A percentile compares a stretch with the other conserved stretches of the same genome.
Evolutionary conservation across 2,113 vertebrate species (phyloP).

Genomic region (Prochilodus magdalenae): DNA sequence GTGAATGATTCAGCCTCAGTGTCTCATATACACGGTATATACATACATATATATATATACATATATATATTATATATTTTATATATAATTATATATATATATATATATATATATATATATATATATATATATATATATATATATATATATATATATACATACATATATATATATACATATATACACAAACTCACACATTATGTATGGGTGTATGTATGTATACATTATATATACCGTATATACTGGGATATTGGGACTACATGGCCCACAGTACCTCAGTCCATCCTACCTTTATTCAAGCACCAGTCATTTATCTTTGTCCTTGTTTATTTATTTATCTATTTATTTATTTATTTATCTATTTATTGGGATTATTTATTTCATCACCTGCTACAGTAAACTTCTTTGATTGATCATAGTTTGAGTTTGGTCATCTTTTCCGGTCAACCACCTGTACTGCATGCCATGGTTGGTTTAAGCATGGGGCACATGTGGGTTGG

Average conservation of each 20-base stretch:
- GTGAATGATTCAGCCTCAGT: background rate
- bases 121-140: too few species aligned
- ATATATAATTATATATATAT: too few species aligned
- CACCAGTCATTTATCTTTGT: constrained; percentile 33
- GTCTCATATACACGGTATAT: too few species aligned
- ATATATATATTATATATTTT: too few species aligned
- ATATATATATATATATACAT: too few species aligned
- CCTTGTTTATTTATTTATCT: constrained; percentile 20
- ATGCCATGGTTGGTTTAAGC: constrained; percentile 59
- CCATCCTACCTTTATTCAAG: constrained; percentile 25
- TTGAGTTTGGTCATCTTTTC: constrained; percentile 28
- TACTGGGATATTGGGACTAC: too few species aligned
- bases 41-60: too few species aligned
- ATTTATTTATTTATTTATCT: constrained; percentile 47
- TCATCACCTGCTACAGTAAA: background rate
- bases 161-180: too few species aligned
- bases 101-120: too few species aligned
- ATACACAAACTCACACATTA: too few species aligned
- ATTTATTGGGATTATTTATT: constrained; percentile 37
- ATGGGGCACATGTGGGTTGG: constrained; percentile 65
- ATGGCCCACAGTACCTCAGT: background rate
- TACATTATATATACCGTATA: too few species aligned
- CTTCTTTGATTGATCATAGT: background rate
- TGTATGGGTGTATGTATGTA: too few species aligned
- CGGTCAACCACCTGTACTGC: constrained; percentile 64